Percentiles rank a stretch among this genome's conserved stretches.
Conservation (phyloP, 2,113 vertebrate species). For the Pipa parva region DNA sequence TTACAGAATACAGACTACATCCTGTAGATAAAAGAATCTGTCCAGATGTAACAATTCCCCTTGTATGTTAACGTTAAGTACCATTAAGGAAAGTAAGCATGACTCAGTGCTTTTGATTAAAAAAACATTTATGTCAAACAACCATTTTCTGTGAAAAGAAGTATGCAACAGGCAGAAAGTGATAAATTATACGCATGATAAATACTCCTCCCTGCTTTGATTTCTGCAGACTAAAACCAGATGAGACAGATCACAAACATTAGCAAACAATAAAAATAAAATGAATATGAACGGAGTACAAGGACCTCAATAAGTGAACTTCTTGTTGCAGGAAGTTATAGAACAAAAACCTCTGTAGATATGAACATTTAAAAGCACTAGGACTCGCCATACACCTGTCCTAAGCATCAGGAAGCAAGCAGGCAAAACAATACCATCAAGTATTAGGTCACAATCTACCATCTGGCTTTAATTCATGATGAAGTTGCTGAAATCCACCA, state of each 20-base stretch:
- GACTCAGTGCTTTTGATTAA: conserved; percentile 49
- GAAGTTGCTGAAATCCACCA: too few relatives aligned
- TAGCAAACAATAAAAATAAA: conserved; percentile 46
- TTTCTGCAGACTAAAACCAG: conserved; percentile 54
- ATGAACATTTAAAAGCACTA: too few relatives aligned
- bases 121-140: conserved; percentile 48
- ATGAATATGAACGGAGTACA: conserved; percentile 48
- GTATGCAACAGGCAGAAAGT: conserved; percentile 46
- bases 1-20: background rate
- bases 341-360: too few relatives aligned
- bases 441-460: too few relatives aligned
- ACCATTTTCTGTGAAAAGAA: conserved; percentile 46
- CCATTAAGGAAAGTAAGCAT: conserved; percentile 4
- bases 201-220: conserved; percentile 54
- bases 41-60: background rate
- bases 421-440: too few relatives aligned
- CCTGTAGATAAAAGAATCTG: background rate
- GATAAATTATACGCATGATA: conserved; percentile 48
- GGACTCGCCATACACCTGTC: too few relatives aligned
- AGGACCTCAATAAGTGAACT: conserved; percentile 53
- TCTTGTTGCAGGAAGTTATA: too few relatives aligned
- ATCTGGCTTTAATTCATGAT: too few relatives aligned
- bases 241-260: conserved; percentile 44
- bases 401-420: too few relatives aligned
- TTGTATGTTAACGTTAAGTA: background rate